Conservation (phyloP, 2,888 invertebrate species). For the Eupithecia centaureata region DNA sequence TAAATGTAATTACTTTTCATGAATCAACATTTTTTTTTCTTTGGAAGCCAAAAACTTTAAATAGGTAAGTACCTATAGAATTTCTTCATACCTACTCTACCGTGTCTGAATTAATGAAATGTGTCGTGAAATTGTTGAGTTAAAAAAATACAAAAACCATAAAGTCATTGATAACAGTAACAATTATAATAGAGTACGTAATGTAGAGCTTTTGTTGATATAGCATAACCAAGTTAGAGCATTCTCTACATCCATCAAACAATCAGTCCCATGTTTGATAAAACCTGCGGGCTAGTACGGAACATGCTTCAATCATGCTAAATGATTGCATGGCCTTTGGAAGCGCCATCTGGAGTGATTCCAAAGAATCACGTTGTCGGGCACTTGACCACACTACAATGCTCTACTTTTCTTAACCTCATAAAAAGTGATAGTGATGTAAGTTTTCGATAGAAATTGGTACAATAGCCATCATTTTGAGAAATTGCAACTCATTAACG, state of each 20-base stretch:
- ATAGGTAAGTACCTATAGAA: too few relatives aligned
- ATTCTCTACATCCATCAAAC: background rate
- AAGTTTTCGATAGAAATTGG: background rate
- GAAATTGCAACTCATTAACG: background rate
- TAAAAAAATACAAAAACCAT: too few relatives aligned
- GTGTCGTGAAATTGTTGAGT: too few relatives aligned
- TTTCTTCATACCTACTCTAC: background rate
- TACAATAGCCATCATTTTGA: background rate
- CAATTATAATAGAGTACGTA: background rate
- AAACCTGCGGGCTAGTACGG: constrained; percentile 30
- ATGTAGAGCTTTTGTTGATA: background rate
- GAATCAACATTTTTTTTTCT: background rate
- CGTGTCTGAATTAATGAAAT: too few relatives aligned
- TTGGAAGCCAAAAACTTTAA: background rate
- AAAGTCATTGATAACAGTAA: background rate
- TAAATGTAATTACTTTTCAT: background rate
- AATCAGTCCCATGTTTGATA: constrained; percentile 19
- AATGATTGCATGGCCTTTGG: constrained; percentile 12
- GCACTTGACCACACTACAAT: background rate
- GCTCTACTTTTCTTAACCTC: constrained; percentile 12
- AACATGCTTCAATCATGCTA: constrained; percentile 32
- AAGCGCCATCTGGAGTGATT: constrained; percentile 57
- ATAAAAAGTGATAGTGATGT: background rate
- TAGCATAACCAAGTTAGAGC: background rate
- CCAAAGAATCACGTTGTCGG: constrained; percentile 36